phyloP scores from a whole-genome alignment of 2,113 vertebrate genomes.

The Manacus vitellinus region DNA sequence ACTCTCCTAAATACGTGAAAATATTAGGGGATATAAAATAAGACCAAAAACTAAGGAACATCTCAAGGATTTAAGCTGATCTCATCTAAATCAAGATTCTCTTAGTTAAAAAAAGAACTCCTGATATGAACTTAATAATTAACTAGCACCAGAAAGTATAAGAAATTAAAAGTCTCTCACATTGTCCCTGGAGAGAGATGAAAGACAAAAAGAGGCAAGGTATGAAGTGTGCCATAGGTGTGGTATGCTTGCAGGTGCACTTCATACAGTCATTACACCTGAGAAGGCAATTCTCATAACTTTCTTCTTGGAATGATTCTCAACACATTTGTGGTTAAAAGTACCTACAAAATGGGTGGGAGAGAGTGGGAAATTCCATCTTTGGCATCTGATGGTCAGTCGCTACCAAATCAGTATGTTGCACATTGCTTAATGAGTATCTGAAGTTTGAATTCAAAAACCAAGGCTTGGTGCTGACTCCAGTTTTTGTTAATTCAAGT shows the following conservation, averaged over 20 bases:
- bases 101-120: neutral
- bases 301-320: neutral
- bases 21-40: neutral
- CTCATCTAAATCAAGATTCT: neutral
- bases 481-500: neutral
- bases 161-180: slow-evolving; percentile 22
- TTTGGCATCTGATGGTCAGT: neutral
- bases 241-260: neutral
- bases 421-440: neutral
- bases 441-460: neutral
- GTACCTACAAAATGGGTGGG: neutral
- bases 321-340: neutral
- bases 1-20: neutral
- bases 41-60: neutral
- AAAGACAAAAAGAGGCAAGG: neutral
- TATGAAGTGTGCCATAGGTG: neutral
- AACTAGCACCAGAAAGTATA: neutral
- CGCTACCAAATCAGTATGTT: fast-evolving
- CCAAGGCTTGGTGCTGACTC: neutral
- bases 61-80: neutral
- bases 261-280: neutral
- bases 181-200: neutral
- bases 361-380: neutral
- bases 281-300: neutral
- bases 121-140: neutral